Evolutionary conservation across 1,140 invertebrate genomes (phyloP), one percentile per base, ranked within the genome.

Genomic region (Bombyx mandarina): DNA sequence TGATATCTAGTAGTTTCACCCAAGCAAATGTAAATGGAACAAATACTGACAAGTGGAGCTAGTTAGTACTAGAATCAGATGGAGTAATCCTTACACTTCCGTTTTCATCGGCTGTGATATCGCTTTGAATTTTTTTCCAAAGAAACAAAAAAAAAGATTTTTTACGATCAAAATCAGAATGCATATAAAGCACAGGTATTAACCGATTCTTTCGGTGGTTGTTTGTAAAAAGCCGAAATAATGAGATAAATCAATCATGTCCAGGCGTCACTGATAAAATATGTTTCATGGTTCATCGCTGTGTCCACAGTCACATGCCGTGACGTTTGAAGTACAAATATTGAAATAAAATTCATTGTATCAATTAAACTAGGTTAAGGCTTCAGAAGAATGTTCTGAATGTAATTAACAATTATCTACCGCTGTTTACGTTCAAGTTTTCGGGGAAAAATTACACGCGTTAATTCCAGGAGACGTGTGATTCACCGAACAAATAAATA

Each of bases 191-290:
- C 26, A 35, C 4, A 35, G 26, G 26, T 35, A 35, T 5, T 35
- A 35, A 35, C 26, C 4, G 26, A 35, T 35, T 35, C 1, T 5
- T 35, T 35, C 26, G 26, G 26, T 35, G 0, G 4, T 35, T 35
- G 26, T 35, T 35, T 35, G 62, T 61, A 52, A 9, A 35, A 35
- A 52, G 45, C 54, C 22, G 26, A 51, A 22, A 22, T 55, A 61
- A 45, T 63, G 56, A 79, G 77, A 82, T 79, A 82, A 76, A 80
- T 82, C 79, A 80, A 82, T 82, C 79, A 82, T 68, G 54, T 57
- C 61, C 57, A 67, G 67, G 71, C 68, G 54, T 43, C 55, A 60
- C 50, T 66, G 76, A 77, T 76, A 79, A 82, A 54, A 66, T 58
- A 53, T 57, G 56, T 54, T 58, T 69, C 67, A 60, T 53, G 54